Base-by-base conservation (phyloP, 2,888 invertebrate species). In the Lumbricus terrestris region DNA sequence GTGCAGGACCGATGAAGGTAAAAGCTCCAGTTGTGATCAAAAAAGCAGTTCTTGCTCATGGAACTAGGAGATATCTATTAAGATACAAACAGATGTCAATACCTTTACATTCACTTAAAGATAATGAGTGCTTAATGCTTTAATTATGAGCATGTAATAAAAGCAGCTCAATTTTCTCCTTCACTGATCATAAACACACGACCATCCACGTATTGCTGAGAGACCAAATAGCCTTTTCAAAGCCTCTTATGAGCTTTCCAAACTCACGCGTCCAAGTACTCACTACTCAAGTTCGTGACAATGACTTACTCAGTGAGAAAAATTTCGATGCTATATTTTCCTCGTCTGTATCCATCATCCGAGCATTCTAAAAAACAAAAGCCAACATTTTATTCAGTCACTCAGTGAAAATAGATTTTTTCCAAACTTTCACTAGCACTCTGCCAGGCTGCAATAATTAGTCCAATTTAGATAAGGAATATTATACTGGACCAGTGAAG, bases 301-400 rank as follows among this genome's bases (percentile, higher is more conserved):
- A 33, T 6, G n/a, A 90, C 90, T 88, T 88, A 90, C 90, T 89
- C 89, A 35, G 83, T 82, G 33, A 90, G 90, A 88, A 89, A 90
- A 35, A 90, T 90, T 47, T 90, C 90, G 29, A 90, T 90, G 89
- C 35, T 90, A 90, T 88, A 89, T 47, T 88, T 83, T 38, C 89
- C 90, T 54, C 88, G 38, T 29, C 37, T 35, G 47, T 89, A 90
- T 18, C 85, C 82, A 38, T 69, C 90, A 20, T 69, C 38, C 15
- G 37, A 38, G 40, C n/a, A 37, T 33, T 90, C 85, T 85, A 38
- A 85, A 85, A 37, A 85, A 85, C 4, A 29, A 6, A 6, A 23
- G 6, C n/a, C n/a, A 34, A 8, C 85, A 85, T 34, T 85, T 85
- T 85, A 23, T 35, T 34, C 69, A 69, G n/a, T n/a, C 8, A 69